Evolutionary conservation across 1,140 invertebrate species (phyloP).

Genomic region (Tribolium madens): DNA sequence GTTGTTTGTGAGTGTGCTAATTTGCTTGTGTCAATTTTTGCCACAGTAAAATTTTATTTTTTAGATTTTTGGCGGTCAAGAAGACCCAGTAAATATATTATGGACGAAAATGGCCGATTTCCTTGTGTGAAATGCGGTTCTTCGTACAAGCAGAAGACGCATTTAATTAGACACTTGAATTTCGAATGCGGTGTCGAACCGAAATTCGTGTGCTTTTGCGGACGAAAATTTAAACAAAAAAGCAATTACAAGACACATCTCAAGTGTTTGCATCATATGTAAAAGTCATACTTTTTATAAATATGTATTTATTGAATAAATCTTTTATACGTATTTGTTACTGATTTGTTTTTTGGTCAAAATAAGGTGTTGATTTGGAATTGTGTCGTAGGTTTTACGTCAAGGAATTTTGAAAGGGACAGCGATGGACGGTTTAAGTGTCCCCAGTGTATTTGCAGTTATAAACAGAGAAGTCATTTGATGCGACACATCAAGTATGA

Average conservation of each 20-base stretch:
- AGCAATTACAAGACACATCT: slow-evolving; percentile 65
- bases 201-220: slow-evolving; percentile 69
- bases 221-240: slow-evolving; percentile 66
- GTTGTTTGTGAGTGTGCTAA: slow-evolving; percentile 10
- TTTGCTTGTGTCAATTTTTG: background rate
- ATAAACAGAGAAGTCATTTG: slow-evolving; percentile 69
- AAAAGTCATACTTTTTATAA: slow-evolving; percentile 17
- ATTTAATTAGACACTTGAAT: slow-evolving; percentile 68
- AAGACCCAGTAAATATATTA: slow-evolving; percentile 54
- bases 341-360: background rate
- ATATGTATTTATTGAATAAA: slow-evolving; percentile 14
- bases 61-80: slow-evolving; percentile 31
- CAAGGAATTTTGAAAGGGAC: slow-evolving; percentile 53
- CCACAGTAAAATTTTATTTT: slow-evolving; percentile 22
- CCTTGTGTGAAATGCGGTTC: slow-evolving; percentile 68
- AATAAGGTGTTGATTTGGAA: background rate
- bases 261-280: slow-evolving; percentile 51
- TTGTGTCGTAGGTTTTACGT: slow-evolving; percentile 53
- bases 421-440: slow-evolving; percentile 54
- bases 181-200: slow-evolving; percentile 71
- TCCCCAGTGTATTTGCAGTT: slow-evolving; percentile 69
- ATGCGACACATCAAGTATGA: slow-evolving; percentile 76
- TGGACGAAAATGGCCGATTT: slow-evolving; percentile 53
- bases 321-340: background rate
- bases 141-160: slow-evolving; percentile 69